Percentiles rank a stretch among this genome's conserved stretches.
Conservation (phyloP, 2,113 vertebrate species). For the Redunca redunca region DNA sequence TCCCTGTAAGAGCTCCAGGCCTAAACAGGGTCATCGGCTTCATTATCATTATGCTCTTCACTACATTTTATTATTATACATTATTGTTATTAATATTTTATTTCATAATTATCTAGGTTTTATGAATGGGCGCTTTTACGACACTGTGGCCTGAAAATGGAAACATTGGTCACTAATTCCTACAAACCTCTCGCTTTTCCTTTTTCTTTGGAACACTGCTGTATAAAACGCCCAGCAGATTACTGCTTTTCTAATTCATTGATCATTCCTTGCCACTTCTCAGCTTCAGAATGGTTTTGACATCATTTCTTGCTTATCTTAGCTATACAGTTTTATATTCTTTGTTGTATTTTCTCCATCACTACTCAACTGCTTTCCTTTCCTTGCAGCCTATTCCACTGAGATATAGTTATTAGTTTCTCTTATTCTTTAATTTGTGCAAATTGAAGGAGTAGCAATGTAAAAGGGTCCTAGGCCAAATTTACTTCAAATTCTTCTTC, state of each 20-base stretch:
- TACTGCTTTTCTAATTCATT: neutral
- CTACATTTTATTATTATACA: neutral
- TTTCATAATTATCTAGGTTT: neutral
- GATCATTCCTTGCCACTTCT: neutral
- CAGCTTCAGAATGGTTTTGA: neutral
- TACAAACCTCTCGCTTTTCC: neutral
- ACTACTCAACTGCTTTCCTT: neutral
- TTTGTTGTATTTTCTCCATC: neutral
- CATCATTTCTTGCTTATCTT: neutral
- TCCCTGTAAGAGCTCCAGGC: neutral
- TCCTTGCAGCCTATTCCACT: neutral
- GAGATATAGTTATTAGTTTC: neutral
- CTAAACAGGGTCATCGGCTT: neutral
- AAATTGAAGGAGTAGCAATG: neutral
- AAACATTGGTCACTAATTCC: neutral
- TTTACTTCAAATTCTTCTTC: neutral
- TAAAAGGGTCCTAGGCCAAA: neutral
- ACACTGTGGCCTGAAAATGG: neutral
- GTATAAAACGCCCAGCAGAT: neutral
- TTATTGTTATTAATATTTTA: neutral
- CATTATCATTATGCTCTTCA: neutral
- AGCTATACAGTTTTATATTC: neutral
- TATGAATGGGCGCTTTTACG: neutral
- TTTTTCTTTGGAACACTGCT: neutral
- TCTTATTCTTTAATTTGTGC: neutral